Base-by-base conservation (phyloP, 2,888 invertebrate species). In the Nymphalis polychloros region DNA sequence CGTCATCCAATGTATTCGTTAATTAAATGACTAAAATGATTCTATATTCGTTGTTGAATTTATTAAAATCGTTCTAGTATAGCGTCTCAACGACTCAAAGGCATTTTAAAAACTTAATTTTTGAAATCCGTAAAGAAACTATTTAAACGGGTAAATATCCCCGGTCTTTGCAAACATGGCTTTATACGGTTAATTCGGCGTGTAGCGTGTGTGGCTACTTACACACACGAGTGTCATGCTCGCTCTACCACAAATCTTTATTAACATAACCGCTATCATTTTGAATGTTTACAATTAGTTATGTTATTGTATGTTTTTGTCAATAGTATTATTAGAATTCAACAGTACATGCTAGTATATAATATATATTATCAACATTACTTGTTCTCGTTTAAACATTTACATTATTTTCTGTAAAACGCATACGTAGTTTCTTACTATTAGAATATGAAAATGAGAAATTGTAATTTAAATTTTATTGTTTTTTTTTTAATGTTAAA, bases 141-240 rank as follows among this genome's bases (percentile, higher is more conserved):
- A 10, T 52, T 61, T 50, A 48, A 41, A 66, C 19, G 60, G 16
- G 19, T 59, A 59, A 68, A 65, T 59, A 48, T 65, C 47, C 63
- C 31, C 20, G 52, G 49, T 47, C 27, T 63, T 50, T 72, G 49
- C 57, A 66, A 66, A 72, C 49, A 72, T 41, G 7, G 16, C 68
- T 70, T 70, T 70, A 65, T 68, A 65, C 19, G 57, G 49, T 52
- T 72, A 72, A 70, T 61, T 47, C 63, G 31, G 63, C 72, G 69
- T 68, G 63, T 7, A 63, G 69, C 47, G 63, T 50, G 23, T 48
- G 46, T 57, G 60, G 55, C 55, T 50, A 41, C 41, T 41, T 13
- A 19, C 20, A 53, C 41, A 63, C 59, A 46, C 60, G 20, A 13
- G 47, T 50, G 66, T 59, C 62, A 59, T 16, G 41, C 55, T 46